phyloP scores from a whole-genome alignment of 1,140 invertebrate species.

The Hycleus cichorii region DNA sequence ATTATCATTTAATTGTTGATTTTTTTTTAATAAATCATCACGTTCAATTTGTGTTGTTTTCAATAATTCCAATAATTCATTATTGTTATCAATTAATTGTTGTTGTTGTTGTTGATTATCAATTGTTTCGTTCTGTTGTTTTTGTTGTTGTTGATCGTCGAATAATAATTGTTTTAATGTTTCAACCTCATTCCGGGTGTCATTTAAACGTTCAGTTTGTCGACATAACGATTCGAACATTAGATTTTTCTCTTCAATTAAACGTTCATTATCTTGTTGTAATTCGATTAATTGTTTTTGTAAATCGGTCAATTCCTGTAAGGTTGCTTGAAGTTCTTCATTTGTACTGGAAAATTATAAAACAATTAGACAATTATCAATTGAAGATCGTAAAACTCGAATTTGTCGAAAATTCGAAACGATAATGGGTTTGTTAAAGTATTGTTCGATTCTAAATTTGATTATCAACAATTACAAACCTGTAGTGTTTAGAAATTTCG shows the following conservation, averaged over 20 bases:
- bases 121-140: too few species aligned
- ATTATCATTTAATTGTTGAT: conserved; percentile 67
- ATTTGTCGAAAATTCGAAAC: too few species aligned
- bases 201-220: conserved; percentile 85
- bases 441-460: too few species aligned
- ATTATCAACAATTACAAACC: too few species aligned
- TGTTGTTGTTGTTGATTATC: conserved; percentile 47
- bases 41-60: conserved; percentile 78
- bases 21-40: conserved; percentile 64
- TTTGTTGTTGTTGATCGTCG: conserved; percentile 65
- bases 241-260: conserved; percentile 81
- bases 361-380: background rate
- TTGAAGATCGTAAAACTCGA: too few species aligned
- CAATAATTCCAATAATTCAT: conserved; percentile 75
- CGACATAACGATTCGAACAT: conserved; percentile 84
- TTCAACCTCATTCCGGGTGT: conserved; percentile 61
- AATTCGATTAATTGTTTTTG: conserved; percentile 78
- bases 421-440: too few species aligned
- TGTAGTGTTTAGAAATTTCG: too few species aligned
- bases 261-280: conserved; percentile 77
- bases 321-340: conserved; percentile 89
- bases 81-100: conserved; percentile 63
- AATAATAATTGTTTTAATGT: conserved; percentile 35
- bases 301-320: conserved; percentile 85
- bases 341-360: conserved; percentile 62